Evolutionary conservation across 53 echinoderm and acorn worm genomes (phyloP), one percentile per base, ranked within the genome.

Genomic region (Luidia sarsii): DNA sequence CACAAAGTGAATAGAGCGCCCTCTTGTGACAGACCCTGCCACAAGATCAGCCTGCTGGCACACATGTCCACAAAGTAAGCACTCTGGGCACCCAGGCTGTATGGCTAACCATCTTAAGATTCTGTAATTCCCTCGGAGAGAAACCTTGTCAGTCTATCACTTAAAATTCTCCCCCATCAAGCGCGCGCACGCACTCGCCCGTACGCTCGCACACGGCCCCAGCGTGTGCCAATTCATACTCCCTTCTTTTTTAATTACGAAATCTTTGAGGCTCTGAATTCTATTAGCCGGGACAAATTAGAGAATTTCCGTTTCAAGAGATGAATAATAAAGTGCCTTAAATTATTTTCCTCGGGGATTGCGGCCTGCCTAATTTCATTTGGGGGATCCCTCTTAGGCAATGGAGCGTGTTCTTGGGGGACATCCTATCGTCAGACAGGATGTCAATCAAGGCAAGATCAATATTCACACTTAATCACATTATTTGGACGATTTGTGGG

Each of bases 291-390:
- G 59, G 55, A 77, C 77, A 77, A 77, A 77, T 77, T 77, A 77
- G 61, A 77, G 77, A 77, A 77, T 77, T 77, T 77, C 77, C 77
- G 61, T 77, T 60, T 77, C 77, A 61, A 77, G 77, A 77, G 77
- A 77, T 77, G 77, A 77, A 77, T 77, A 77, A 77, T 77, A 77
- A 77, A 77, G 60, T 61, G 77, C 77, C 48, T 77, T 61, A 77
- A 77, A 61, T 77, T 77, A 77, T 77, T 77, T 77, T 77, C 77
- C 77, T 77, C 62, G 3, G 77, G 77, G 77, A 59, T n/a, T 60
- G 43, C 77, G 36, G 77, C 37, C 59, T 77, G 77, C 77, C 59
- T 77, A 77, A 77, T 77, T 77, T 77, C 77, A 77, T 77, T 77
- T 77, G n/a, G 60, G 6, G 77, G 41, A 77, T 77, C 48, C 77